Evolutionary conservation across 2,113 vertebrate species (phyloP).

Genomic region (Gymnarchus niloticus): DNA sequence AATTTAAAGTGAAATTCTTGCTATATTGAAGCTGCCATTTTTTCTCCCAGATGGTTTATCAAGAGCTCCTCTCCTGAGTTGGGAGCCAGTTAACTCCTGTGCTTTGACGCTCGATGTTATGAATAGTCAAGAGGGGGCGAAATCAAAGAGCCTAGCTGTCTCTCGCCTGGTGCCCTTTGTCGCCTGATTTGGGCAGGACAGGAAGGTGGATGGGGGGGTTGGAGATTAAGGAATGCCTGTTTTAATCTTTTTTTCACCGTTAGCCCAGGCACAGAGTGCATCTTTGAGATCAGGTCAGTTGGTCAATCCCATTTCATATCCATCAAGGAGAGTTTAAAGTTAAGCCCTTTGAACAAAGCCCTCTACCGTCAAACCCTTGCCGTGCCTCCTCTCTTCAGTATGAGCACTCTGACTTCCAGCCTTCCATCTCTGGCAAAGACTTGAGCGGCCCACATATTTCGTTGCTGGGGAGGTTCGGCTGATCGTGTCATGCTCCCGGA

Average conservation of each 20-base stretch:
- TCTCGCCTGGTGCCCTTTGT: constrained; percentile 63
- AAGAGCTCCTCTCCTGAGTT: neutral
- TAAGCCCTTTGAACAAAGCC: constrained; percentile 66
- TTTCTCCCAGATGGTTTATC: constrained; percentile 55
- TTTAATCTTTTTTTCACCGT: constrained; percentile 74
- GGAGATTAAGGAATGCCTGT: constrained; percentile 33
- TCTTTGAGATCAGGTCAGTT: constrained; percentile 66
- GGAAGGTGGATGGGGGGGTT: constrained; percentile 48
- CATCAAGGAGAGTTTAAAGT: constrained; percentile 71
- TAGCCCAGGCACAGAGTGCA: constrained; percentile 64
- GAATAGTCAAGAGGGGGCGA: constrained; percentile 44
- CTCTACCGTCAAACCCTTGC: constrained; percentile 64
- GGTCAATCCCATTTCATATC: constrained; percentile 69
- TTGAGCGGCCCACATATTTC: no score
- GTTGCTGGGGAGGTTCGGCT: no score
- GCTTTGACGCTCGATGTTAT: constrained; percentile 61
- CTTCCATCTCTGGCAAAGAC: neutral
- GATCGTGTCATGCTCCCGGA: neutral
- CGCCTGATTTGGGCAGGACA: constrained; percentile 43
- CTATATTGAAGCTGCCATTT: constrained; percentile 64
- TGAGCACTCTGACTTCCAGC: neutral
- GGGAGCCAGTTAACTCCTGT: constrained; percentile 49
- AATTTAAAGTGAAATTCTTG: constrained; percentile 65
- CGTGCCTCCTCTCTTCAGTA: constrained; percentile 19
- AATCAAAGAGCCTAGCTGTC: constrained; percentile 58